Evolutionary conservation across 2,888 invertebrate genomes (phyloP), one percentile per base, ranked within the genome.

Genomic region (Hipparchia semele): DNA sequence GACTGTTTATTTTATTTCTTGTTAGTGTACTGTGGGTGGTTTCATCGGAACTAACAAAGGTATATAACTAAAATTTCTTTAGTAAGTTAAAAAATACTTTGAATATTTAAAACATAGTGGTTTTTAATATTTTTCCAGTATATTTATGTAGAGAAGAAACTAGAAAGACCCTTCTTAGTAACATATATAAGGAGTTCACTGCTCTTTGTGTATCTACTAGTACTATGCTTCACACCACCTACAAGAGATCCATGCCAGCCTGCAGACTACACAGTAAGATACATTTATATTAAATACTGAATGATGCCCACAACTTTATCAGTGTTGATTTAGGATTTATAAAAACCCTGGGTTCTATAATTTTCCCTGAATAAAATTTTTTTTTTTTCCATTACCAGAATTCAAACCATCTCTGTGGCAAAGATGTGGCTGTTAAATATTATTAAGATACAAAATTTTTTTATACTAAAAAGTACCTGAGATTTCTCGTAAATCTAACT

Each of bases 11-110:
- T 81, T 94, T 99, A 77, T 90, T 99, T 79, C 92, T 99, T 82
- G 99, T 99, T 79, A 98, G 99, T 92, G 94, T 99, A 73, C 96
- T 99, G 83, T 99, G 99, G 99, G 99, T 99, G 70, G 96, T 97
- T 70, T 99, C 99, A 68, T 98, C 98, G 58, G 99, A 99, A 94
- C 94, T 99, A 75, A 98, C 98, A 75, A 97, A 98, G 96, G 99
- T 99, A 94, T 90, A 82, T 78, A 5, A 13, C 5, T 45, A 45
- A n/a, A 33, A 23, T 10, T 10, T 13, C 7, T 62, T 5, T 6
- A 1, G 2, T 39, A 3, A n/a, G 39, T 60, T 60, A 3, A 12
- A 6, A 60, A 60, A 62, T 62, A n/a, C 61, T 62, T n/a, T 45
- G 8, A 46, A 46, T 8, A 62, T 13, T 3, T 46, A 7, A 9